These are phyloP conservation scores for Carpatolechia fugitivella DNA, from an alignment of 2,888 invertebrate genomes.

Conservation along the genomic window DNA sequence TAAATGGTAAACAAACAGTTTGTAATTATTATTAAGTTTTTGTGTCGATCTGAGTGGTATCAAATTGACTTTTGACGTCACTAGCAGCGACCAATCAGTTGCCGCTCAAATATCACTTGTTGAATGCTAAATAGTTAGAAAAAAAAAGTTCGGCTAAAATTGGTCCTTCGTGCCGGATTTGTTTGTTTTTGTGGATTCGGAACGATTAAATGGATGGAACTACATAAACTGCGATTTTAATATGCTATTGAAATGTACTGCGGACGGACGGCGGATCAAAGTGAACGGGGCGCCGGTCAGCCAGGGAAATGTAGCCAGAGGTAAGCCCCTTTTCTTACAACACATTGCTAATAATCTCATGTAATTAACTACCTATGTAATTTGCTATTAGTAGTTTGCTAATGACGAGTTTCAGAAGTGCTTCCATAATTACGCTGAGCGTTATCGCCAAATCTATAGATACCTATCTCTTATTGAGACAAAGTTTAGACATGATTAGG, in stretches of 20 bases:
- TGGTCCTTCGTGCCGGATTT: constrained; percentile 34
- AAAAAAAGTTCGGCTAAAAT: constrained; percentile 16
- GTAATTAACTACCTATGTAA: background rate
- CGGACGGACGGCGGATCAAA: constrained; percentile 74
- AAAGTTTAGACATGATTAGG: too few relatives aligned
- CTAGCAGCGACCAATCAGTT: constrained; percentile 59
- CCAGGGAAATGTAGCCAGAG: constrained; percentile 71
- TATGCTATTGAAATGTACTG: constrained; percentile 76
- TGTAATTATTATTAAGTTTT: constrained; percentile 26
- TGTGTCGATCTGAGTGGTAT: constrained; percentile 60
- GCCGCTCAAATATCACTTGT: constrained; percentile 44
- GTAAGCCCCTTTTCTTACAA: constrained; percentile 45
- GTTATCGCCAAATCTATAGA: background rate
- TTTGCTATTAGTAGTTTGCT: background rate
- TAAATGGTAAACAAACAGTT: constrained; percentile 7
- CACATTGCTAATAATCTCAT: background rate
- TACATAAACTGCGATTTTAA: constrained; percentile 56
- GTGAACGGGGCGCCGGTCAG: constrained; percentile 63
- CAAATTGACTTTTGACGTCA: constrained; percentile 74
- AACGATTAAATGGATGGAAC: constrained; percentile 46
- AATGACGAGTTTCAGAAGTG: background rate
- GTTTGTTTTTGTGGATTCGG: constrained; percentile 33
- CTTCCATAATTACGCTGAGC: background rate
- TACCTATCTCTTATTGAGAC: too few relatives aligned
- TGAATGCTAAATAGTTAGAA: constrained; percentile 42